These are phyloP conservation scores for Dermatemys mawii DNA, from an alignment of 2,113 vertebrate species.

Conservation along the genomic window DNA sequence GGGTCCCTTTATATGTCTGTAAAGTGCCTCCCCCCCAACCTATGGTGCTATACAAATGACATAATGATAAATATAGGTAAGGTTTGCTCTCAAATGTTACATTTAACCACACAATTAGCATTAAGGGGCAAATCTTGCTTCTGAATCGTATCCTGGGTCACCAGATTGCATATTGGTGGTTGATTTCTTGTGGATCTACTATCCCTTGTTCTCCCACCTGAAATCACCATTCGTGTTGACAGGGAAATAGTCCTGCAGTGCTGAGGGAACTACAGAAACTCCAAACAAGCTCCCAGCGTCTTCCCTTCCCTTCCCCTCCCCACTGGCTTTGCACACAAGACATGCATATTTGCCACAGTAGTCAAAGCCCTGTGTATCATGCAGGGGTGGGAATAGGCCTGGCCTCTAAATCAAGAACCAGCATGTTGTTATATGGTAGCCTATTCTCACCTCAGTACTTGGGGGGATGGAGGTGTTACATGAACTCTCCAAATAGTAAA, in stretches of 20 bases:
- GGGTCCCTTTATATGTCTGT: neutral
- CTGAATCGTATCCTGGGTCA: neutral
- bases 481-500: neutral
- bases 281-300: fast-evolving
- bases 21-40: neutral
- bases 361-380: fast-evolving
- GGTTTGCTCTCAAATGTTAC: neutral
- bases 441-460: neutral
- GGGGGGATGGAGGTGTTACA: neutral
- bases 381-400: fast-evolving
- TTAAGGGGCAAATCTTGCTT: neutral
- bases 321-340: neutral
- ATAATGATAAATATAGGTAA: neutral
- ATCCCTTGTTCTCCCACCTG: neutral
- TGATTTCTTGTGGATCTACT: neutral
- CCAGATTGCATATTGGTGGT: neutral
- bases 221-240: neutral
- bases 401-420: neutral
- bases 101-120: neutral
- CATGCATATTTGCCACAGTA: fast-evolving
- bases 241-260: neutral
- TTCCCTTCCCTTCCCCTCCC: neutral
- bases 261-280: neutral
- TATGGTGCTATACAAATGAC: neutral
- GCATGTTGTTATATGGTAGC: neutral